A percentile compares a stretch with the other conserved stretches of the same genome.
These are phyloP conservation scores for Noctua fimbriata DNA, from an alignment of 2,888 invertebrate species.

Conservation along the genomic window DNA sequence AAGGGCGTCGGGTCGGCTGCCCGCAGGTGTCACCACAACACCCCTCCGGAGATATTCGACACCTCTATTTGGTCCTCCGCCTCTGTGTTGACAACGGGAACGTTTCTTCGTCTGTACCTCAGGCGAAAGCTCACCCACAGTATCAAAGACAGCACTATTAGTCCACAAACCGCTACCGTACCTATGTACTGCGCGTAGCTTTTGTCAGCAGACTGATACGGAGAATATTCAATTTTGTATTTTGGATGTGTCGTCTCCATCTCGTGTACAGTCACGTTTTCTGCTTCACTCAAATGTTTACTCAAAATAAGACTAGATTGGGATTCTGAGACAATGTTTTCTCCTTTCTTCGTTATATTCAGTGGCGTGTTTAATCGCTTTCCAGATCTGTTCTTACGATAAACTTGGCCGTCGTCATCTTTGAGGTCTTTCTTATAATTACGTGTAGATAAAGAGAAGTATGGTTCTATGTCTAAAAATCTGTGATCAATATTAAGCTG, in stretches of 20 bases:
- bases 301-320: conserved; percentile 68
- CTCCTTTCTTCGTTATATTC: conserved; percentile 70
- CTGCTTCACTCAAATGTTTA: conserved; percentile 69
- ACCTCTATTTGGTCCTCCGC: conserved; percentile 91
- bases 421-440: conserved; percentile 71
- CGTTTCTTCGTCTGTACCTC: conserved; percentile 82
- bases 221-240: conserved; percentile 83
- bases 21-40: conserved; percentile 93
- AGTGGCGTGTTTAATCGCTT: conserved; percentile 84
- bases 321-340: conserved; percentile 63
- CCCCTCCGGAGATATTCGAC: conserved; percentile 91
- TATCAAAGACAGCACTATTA: conserved; percentile 89
- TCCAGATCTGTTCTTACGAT: conserved; percentile 75
- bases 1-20: conserved; percentile 90
- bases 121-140: conserved; percentile 88
- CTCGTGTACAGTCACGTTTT: conserved; percentile 72
- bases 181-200: conserved; percentile 88
- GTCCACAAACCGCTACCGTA: conserved; percentile 89
- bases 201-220: conserved; percentile 80
- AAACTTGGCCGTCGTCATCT: conserved; percentile 64
- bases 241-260: conserved; percentile 75
- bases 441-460: conserved; percentile 67
- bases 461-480: conserved; percentile 78
- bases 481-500: conserved; percentile 80
- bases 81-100: conserved; percentile 75